Percentiles rank a stretch among this genome's conserved stretches.
Conservation (phyloP, 2,888 invertebrate species). For the Sycophila texana region DNA sequence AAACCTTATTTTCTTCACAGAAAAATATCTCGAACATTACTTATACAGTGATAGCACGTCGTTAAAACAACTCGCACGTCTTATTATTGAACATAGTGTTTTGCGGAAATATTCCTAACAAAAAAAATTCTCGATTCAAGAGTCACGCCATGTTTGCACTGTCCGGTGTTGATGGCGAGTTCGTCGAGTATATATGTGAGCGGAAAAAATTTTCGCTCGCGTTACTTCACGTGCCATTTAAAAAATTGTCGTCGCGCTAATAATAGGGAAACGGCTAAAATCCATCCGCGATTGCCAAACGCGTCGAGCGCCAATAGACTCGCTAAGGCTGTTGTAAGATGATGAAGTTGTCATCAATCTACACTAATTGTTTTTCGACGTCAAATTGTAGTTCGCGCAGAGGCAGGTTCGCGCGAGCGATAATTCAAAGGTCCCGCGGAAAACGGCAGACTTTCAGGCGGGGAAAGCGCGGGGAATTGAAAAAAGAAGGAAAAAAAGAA, state of each 20-base stretch:
- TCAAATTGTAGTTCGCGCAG: background rate
- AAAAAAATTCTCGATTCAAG: too few species aligned
- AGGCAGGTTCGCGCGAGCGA: background rate
- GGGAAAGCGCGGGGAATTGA: background rate
- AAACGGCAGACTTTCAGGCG: too few species aligned
- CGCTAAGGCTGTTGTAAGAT: background rate
- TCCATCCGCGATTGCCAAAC: constrained; percentile 29
- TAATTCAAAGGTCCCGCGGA: background rate
- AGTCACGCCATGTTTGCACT: too few species aligned
- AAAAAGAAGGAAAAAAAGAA: background rate
- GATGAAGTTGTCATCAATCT: background rate
- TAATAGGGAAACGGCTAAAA: constrained; percentile 19
- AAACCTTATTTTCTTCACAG: too few species aligned
- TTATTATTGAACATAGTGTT: too few species aligned
- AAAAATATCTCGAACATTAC: too few species aligned
- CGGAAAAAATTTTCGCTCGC: background rate
- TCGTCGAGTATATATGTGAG: too few species aligned
- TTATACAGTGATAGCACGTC: too few species aligned
- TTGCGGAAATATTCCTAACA: too few species aligned
- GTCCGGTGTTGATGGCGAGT: too few species aligned
- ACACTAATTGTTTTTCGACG: background rate
- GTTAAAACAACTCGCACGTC: too few species aligned
- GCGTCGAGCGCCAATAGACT: background rate
- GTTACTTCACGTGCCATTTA: constrained; percentile 27
- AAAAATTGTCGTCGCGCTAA: constrained; percentile 3